These are phyloP conservation scores for Nycticryphes semicollaris DNA, from an alignment of 2,113 vertebrate genomes.

Conservation along the genomic window DNA sequence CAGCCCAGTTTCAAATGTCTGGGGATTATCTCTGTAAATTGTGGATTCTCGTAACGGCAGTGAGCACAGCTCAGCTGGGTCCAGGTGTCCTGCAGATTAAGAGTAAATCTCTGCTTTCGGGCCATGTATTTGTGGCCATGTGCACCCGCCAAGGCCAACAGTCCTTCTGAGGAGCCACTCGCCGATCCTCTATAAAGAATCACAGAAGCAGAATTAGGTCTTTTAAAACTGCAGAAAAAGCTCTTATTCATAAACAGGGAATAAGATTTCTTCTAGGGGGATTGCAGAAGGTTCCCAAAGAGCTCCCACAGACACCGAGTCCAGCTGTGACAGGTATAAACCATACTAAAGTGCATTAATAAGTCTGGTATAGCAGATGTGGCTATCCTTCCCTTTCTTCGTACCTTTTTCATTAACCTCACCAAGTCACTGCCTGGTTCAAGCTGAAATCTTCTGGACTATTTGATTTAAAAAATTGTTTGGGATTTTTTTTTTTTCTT, in stretches of 20 bases:
- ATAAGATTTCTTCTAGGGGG: not conserved
- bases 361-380: not conserved
- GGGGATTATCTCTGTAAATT: slow-evolving; percentile 55
- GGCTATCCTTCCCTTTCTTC: not conserved
- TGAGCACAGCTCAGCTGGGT: not conserved
- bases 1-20: slow-evolving; percentile 48
- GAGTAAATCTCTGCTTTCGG: not conserved
- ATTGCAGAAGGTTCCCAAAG: not conserved
- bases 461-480: not conserved
- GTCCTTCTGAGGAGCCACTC: not conserved
- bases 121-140: not conserved
- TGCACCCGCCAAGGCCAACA: not conserved
- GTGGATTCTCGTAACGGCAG: not conserved
- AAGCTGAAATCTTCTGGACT: not conserved
- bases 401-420: not conserved
- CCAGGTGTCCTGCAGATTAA: slow-evolving; percentile 52
- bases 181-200: not conserved
- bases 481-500: no score
- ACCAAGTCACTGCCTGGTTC: not conserved
- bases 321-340: not conserved
- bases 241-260: not conserved
- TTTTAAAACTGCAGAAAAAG: not conserved
- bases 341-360: not conserved
- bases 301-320: not conserved
- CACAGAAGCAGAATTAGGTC: not conserved